A percentile compares a stretch with the other conserved stretches of the same genome.
Conservation (phyloP, 2,113 vertebrate genomes). For the Microtus montanus region DNA sequence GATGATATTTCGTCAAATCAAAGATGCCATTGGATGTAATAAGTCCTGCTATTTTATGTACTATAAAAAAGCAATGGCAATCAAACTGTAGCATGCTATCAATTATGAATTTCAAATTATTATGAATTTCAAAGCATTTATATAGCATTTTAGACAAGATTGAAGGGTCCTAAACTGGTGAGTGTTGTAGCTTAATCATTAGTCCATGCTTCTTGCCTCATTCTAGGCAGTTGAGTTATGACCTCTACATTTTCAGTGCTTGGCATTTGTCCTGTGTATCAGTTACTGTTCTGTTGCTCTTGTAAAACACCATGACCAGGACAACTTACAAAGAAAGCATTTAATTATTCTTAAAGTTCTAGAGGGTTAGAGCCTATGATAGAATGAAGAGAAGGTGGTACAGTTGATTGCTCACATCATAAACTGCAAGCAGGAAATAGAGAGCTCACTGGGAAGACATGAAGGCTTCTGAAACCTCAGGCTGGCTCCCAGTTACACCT, state of each 20-base stretch:
- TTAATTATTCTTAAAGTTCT: background rate
- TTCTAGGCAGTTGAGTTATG: constrained; percentile 53
- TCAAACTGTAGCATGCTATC: constrained; percentile 14
- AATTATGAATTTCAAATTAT: constrained; percentile 25
- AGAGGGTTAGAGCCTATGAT: background rate
- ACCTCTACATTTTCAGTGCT: constrained; percentile 54
- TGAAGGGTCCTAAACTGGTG: constrained; percentile 15
- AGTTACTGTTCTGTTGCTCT: background rate
- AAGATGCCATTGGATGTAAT: constrained; percentile 41
- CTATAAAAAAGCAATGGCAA: constrained; percentile 1
- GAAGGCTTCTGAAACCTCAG: background rate
- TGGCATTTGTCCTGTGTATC: constrained; percentile 2
- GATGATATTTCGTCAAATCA: constrained; percentile 52
- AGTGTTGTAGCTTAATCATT: constrained; percentile 51
- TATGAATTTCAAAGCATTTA: background rate
- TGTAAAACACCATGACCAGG: background rate
- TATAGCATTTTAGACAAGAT: constrained; percentile 27
- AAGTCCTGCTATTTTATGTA: constrained; percentile 57
- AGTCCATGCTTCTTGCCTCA: background rate
- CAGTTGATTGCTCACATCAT: background rate
- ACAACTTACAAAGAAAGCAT: background rate
- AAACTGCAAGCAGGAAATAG: background rate
- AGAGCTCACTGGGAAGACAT: background rate
- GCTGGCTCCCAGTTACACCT: background rate
- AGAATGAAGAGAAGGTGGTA: background rate